phyloP scores from a whole-genome alignment of 1,140 invertebrate genomes.

The Xylocopa sonorina region DNA sequence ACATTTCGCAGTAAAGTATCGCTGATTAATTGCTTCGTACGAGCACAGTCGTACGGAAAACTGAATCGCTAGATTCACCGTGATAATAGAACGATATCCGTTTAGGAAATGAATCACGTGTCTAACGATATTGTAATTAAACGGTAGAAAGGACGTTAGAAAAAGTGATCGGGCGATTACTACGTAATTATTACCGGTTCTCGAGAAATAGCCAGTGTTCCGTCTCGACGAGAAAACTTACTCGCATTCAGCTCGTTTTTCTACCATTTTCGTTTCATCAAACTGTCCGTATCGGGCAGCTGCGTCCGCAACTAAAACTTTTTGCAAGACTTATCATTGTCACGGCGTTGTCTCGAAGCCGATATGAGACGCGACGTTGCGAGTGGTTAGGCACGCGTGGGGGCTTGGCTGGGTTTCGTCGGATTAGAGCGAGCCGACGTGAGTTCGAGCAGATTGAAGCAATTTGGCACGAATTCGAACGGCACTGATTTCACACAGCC shows the following conservation, averaged over 20 bases:
- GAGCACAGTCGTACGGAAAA: neutral
- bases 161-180: constrained; percentile 5
- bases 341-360: neutral
- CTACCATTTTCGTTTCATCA: neutral
- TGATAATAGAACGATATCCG: constrained; percentile 3
- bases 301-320: neutral
- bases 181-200: neutral
- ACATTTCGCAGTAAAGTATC: no score
- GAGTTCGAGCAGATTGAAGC: no score
- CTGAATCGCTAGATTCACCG: neutral
- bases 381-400: no score
- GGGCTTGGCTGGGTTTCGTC: no score
- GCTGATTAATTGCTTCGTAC: neutral
- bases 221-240: neutral
- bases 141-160: neutral
- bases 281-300: neutral
- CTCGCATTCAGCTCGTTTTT: neutral
- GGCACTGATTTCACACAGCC: no score
- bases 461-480: no score
- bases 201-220: neutral
- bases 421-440: no score
- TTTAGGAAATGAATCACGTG: constrained; percentile 7
- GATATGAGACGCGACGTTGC: no score
- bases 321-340: neutral
- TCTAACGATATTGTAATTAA: constrained; percentile 23